Evolutionary conservation across 2,888 invertebrate species (phyloP), one percentile per base, ranked within the genome.

Genomic region (Eumerus sabulonum): DNA sequence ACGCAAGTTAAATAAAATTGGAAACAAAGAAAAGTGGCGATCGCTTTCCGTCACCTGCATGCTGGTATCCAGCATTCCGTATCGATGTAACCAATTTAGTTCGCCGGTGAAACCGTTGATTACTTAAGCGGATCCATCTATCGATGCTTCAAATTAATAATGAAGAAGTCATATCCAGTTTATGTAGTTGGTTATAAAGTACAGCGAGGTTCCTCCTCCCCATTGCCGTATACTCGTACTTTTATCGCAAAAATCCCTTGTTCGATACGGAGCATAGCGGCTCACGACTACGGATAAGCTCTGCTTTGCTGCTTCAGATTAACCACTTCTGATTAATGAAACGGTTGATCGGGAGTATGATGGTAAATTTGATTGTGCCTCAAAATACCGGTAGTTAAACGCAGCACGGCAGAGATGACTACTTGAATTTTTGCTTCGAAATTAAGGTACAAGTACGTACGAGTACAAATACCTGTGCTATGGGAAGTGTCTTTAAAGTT

Each of bases 241-340:
- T 40, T 79, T 73, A 79, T 79, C 73, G 73, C 59, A 18, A 11
- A 5, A 72, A 59, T 72, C 72, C 51, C 57, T 64, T 53, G 36
- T 63, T 53, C 57, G 57, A 79, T 64, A 64, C 40, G 11, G 54
- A 53, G 51, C 54, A 19, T 38, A 36, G 13, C 27, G 44, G 51
- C 50, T 51, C 36, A 54, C 40, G 40, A 11, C 40, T 40, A 45
- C 59, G 79, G 79, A 79, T 79, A 73, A 79, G 73, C 79, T 53
- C 36, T 59, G 27, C 3, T 27, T 27, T 27, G 27, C 27, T 27
- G 62, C 63, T 19, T 63, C 64, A 79, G 79, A 79, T 79, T 79
- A 79, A 79, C 73, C 79, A 68, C 79, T 59, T 60, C 60, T 68
- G 79, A 79, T 79, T 68, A 79, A 79, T 79, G 73, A 70, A 73